A percentile compares a stretch with the other conserved stretches of the same genome.
Conservation (phyloP, 2,113 vertebrate species). For the Aramus guarauna region DNA sequence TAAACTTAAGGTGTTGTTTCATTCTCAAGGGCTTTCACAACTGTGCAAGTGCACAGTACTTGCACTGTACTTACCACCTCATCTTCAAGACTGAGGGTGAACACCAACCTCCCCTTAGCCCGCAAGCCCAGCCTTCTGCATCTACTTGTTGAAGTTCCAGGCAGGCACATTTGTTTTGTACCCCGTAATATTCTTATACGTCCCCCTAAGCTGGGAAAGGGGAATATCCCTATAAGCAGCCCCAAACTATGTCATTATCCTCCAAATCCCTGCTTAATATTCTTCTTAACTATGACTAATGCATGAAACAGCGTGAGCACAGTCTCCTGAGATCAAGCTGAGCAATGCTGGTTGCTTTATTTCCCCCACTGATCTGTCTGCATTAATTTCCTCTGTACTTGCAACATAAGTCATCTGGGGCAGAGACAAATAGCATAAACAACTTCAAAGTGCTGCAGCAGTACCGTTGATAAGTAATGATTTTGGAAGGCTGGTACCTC, state of each 20-base stretch:
- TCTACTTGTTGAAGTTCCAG: background rate
- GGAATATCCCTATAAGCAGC: background rate
- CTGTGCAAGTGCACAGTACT: too few relatives aligned
- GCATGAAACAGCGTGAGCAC: background rate
- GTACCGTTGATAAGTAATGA: background rate
- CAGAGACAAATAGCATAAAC: background rate
- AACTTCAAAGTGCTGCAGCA: background rate
- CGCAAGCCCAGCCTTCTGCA: background rate
- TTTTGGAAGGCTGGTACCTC: background rate
- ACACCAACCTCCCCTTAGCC: background rate
- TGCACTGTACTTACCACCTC: background rate
- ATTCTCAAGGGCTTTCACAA: background rate
- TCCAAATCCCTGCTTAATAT: slow-evolving; percentile 2
- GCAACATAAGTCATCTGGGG: background rate
- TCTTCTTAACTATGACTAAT: background rate
- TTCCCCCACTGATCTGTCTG: background rate
- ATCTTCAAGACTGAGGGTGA: background rate
- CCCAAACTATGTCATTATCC: background rate
- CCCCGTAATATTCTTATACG: background rate
- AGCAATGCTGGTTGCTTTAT: background rate
- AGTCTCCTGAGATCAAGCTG: background rate
- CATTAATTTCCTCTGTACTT: background rate
- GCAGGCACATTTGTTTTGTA: background rate
- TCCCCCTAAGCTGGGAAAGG: background rate
- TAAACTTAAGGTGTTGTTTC: background rate